phyloP scores from a whole-genome alignment of 2,797 vertebrate genomes.

The Sebastes hubbsi region DNA sequence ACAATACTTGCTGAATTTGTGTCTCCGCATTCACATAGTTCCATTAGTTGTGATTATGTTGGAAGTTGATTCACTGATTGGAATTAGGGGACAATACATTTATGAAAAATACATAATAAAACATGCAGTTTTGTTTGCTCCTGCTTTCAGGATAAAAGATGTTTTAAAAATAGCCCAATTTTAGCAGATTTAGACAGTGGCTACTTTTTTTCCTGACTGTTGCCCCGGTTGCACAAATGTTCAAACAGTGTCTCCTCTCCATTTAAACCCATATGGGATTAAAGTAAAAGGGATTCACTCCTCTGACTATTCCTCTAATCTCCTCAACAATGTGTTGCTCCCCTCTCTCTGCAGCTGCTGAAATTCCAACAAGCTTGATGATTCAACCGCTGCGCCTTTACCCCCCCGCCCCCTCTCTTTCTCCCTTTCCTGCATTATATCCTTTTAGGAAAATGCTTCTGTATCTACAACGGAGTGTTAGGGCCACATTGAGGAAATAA shows the following conservation, averaged over 20 bases:
- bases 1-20: not conserved
- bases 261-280: slow-evolving; percentile 74
- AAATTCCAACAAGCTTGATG: slow-evolving; percentile 61
- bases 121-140: not conserved
- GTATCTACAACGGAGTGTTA: not conserved
- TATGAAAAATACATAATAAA: not conserved
- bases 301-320: slow-evolving; percentile 74
- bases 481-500: too few species aligned
- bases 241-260: slow-evolving; percentile 47
- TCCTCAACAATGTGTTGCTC: slow-evolving; percentile 72
- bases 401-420: not conserved
- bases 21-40: not conserved
- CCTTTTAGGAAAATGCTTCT: not conserved
- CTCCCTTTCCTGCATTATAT: not conserved
- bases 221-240: slow-evolving; percentile 48
- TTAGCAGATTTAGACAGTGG: slow-evolving; percentile 1
- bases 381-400: slow-evolving; percentile 39
- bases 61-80: not conserved
- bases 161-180: not conserved
- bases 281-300: slow-evolving; percentile 76
- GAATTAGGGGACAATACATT: not conserved
- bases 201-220: slow-evolving; percentile 6
- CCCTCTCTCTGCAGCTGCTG: slow-evolving; percentile 49
- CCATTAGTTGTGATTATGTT: not conserved
- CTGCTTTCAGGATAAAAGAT: not conserved